phyloP scores from a whole-genome alignment of 2,113 vertebrate genomes.

The Plecturocebus donacophilus region DNA sequence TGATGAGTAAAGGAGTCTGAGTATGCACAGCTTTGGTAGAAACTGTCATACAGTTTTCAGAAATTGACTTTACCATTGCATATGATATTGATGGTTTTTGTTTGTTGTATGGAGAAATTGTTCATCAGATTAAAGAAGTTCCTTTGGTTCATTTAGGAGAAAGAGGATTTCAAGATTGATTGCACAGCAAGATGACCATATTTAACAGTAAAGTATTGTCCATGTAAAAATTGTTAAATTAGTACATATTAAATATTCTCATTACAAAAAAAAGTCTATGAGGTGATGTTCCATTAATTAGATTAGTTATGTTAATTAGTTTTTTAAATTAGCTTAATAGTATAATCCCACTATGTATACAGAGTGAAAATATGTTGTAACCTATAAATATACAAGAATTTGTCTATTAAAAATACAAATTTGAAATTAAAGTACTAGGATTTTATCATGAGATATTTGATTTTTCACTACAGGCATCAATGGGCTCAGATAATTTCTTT shows the following conservation, averaged over 20 bases:
- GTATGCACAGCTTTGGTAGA: background rate
- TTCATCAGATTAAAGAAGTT: background rate
- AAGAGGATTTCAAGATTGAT: background rate
- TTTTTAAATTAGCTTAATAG: background rate
- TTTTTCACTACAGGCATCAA: too few relatives aligned
- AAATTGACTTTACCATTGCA: background rate
- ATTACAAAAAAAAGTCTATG: background rate
- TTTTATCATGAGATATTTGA: too few relatives aligned
- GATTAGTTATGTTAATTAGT: background rate
- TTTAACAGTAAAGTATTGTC: background rate
- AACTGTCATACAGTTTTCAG: background rate
- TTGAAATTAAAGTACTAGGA: background rate
- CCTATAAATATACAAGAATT: background rate
- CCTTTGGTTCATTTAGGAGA: background rate
- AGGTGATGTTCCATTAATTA: background rate
- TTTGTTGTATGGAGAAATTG: background rate
- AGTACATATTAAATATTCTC: background rate
- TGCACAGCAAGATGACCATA: background rate
- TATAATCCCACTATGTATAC: background rate
- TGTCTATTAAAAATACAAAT: background rate
- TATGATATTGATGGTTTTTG: background rate
- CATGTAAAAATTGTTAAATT: background rate
- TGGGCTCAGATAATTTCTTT: too few relatives aligned
- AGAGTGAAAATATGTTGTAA: background rate
- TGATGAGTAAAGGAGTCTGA: background rate